Base-by-base conservation (phyloP, 1,140 invertebrate genomes). In the Drosophila biarmipes region DNA sequence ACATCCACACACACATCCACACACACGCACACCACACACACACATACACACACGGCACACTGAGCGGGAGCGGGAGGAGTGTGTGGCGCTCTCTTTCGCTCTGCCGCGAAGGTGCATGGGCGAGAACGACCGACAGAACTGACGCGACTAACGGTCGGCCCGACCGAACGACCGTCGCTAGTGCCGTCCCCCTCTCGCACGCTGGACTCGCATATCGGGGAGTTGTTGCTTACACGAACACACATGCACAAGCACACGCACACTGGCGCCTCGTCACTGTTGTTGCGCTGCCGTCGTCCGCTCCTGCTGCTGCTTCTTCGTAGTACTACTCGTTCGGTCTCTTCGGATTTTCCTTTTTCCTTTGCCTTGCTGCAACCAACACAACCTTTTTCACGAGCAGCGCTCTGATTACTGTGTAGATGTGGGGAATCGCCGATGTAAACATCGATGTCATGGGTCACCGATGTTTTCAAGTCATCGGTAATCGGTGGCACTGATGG, bases 181-280 rank as follows among this genome's bases (percentile, higher is more conserved):
- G 77, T 61, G 78, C 85, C 76, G 73, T 85, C 79, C 68, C 82
- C 74, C 34, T 43, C 43, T 68, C 67, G 42, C 63, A 54, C 24
- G 58, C 40, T 24, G 14, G 35, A 12, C n/a, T 46, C 6, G 43
- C 38, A 38, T 27, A 38, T 27, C 35, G 52, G 57, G 52, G 57
- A 53, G 53, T 55, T 62, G 53, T 37, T 62, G 58, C 58, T 62
- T 62, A 62, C 58, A 62, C 58, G 38, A 61, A 67, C 77, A 71
- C 67, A 64, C 55, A 66, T 38, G 58, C 64, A 48, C 51, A 66
- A 24, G 29, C 34, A 63, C 71, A 55, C 31, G 29, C 34, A 43
- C 40, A 43, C 40, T 43, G 40, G 64, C 45, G 45, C 61, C 43
- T 58, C 63, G 76, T 75, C 78, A 72, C 75, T 72, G 72, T 74